These are phyloP conservation scores for Nebria ingens DNA, from an alignment of 1,140 invertebrate genomes.

Conservation along the genomic window DNA sequence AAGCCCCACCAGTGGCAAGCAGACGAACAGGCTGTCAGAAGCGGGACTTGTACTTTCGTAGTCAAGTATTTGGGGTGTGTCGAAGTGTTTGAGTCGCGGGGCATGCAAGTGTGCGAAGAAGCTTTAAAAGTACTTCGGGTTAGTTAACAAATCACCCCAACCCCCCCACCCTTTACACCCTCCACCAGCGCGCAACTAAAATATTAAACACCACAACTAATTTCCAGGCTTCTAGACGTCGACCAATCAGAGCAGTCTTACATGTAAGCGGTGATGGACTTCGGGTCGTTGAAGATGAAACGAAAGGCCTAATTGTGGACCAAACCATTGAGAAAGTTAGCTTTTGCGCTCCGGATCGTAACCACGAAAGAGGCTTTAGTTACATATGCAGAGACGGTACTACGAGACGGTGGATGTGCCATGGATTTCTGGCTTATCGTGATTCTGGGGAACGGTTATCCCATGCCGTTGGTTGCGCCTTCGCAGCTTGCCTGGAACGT, in stretches of 20 bases:
- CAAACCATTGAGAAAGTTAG: slow-evolving; percentile 99
- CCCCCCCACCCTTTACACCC: neutral
- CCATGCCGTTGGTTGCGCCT: slow-evolving; percentile 98
- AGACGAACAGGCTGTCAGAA: slow-evolving; percentile 91
- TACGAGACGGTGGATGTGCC: slow-evolving; percentile 92
- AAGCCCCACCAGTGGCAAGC: slow-evolving; percentile 97
- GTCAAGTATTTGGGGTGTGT: slow-evolving; percentile 99
- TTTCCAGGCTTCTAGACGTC: slow-evolving; percentile 73
- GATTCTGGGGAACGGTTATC: slow-evolving; percentile 95
- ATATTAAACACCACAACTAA: slow-evolving; percentile 16
- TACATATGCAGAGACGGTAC: slow-evolving; percentile 32
- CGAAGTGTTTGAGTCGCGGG: slow-evolving; percentile 97
- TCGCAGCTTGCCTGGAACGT: slow-evolving; percentile 93
- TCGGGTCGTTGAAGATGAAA: slow-evolving; percentile 96
- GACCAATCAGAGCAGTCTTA: slow-evolving; percentile 79
- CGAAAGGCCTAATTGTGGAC: slow-evolving; percentile 97
- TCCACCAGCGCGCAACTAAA: neutral
- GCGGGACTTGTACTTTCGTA: slow-evolving; percentile 92
- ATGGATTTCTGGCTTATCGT: slow-evolving; percentile 92
- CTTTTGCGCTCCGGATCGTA: slow-evolving; percentile 97
- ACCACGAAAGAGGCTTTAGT: slow-evolving; percentile 91
- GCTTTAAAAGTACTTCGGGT: slow-evolving; percentile 89
- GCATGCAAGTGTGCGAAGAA: slow-evolving; percentile 99
- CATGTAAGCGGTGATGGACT: slow-evolving; percentile 96
- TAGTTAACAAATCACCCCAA: too few relatives aligned